Evolutionary conservation across 2,888 invertebrate species (phyloP), one percentile per base, ranked within the genome.

Genomic region (Rhabditoides inermis): DNA sequence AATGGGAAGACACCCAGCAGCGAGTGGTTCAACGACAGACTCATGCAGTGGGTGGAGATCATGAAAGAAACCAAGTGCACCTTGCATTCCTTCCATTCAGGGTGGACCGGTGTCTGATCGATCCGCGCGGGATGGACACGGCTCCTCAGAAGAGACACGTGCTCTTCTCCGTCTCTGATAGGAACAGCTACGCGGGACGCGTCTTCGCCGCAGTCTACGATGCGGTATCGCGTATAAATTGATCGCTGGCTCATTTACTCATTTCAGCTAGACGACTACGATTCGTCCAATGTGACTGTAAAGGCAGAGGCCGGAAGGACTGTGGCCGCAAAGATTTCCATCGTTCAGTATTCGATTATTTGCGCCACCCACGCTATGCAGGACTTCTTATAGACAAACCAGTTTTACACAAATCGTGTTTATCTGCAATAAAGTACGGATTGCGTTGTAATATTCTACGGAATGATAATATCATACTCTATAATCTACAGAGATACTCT

Each of bases 91-190:
- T 25, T 18, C 23, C n/a, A n/a, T 41, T 6, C 45, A 49, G 42
- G 49, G 36, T 27, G 37, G 76, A 77, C 48, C 58, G 76, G 51
- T 66, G 69, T 18, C 76, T 78, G 58, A 68, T 77, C 23, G 72
- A 77, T 48, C 73, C 71, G 2, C 61, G 65, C 12, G 77, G 77
- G 15, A 56, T 77, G 2, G 74, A 76, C 7, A 70, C 63, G 2
- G 56, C 72, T 41, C 65, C 67, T 32, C 44, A 55, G n/a, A 39
- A 46, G 23, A 37, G 52, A 26, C 53, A 58, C 52, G 63, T 76
- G 1, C 55, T 77, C n/a, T 75, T 71, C 53, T 77, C 77, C 7
- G 22, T 45, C 28, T 37, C 42, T 20, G 26, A 47, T 26, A 27
- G 35, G 28, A 37, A 56, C 25, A 30, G 45, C 23, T 50, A 55